Evolutionary conservation across 2,113 vertebrate species (phyloP).

Genomic region (Thunnus thynnus): DNA sequence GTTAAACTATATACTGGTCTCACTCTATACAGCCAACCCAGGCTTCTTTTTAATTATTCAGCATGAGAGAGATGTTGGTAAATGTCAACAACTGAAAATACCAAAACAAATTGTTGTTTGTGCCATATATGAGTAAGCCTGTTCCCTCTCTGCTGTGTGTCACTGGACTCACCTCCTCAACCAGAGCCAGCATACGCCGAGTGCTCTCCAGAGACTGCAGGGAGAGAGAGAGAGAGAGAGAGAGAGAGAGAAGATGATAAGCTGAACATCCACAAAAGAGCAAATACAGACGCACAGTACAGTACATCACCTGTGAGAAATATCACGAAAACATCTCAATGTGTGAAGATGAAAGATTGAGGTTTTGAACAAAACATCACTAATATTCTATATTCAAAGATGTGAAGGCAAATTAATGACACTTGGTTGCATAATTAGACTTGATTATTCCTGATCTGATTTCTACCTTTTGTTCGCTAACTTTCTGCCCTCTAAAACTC

Average conservation of each 20-base stretch:
- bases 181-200: slow-evolving; percentile 97
- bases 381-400: not conserved
- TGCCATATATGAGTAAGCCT: not conserved
- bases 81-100: slow-evolving; percentile 16
- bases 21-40: not conserved
- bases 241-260: slow-evolving; percentile 31
- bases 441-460: slow-evolving; percentile 30
- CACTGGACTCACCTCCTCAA: slow-evolving; percentile 94
- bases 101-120: not conserved
- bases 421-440: slow-evolving; percentile 1
- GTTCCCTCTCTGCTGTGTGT: not conserved
- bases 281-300: not conserved
- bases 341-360: not conserved
- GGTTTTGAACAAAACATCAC: not conserved
- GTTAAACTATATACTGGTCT: too few species aligned
- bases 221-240: slow-evolving; percentile 31
- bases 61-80: not conserved
- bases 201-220: slow-evolving; percentile 97
- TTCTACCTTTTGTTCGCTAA: slow-evolving; percentile 23
- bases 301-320: not conserved
- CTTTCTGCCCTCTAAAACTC: slow-evolving; percentile 8
- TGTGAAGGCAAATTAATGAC: not conserved
- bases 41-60: not conserved
- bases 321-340: not conserved
- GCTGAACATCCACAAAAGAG: slow-evolving; percentile 7